Percentiles rank a stretch among this genome's conserved stretches.
phyloP scores from a whole-genome alignment of 2,888 invertebrate species.

The Aphelenchoides bicaudatus region DNA sequence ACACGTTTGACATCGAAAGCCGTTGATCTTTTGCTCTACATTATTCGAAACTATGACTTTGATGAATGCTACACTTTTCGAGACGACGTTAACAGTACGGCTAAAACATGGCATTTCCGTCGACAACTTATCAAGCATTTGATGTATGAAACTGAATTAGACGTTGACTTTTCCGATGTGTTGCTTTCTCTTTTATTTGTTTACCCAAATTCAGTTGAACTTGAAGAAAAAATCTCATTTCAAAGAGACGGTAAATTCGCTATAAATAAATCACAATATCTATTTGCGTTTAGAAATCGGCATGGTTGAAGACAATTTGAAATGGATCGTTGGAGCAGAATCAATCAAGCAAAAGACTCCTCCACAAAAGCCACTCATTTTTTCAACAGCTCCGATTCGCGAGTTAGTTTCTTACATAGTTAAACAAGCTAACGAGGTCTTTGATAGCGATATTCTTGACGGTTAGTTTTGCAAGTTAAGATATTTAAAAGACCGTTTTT shows the following conservation, averaged over 20 bases:
- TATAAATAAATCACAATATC: background rate
- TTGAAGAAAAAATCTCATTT: background rate
- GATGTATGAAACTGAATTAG: background rate
- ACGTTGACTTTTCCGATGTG: conserved; percentile 3
- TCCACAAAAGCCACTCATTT: no score
- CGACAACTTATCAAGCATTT: background rate
- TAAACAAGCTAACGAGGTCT: no score
- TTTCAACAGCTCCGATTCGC: no score
- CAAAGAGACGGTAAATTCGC: background rate
- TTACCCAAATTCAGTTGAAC: background rate
- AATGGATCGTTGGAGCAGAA: no score
- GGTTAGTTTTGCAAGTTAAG: no score
- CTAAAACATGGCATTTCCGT: background rate
- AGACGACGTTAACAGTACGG: background rate
- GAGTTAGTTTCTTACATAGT: no score
- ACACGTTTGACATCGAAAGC: background rate
- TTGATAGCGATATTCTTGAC: no score
- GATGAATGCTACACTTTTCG: background rate
- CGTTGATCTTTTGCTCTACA: background rate
- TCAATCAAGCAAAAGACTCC: no score
- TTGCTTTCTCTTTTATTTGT: conserved; percentile 5
- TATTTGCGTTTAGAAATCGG: background rate
- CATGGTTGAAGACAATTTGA: background rate
- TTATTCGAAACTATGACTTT: conserved; percentile 1
- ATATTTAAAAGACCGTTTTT: no score